Evolutionary conservation across 2,888 invertebrate species (phyloP).

Genomic region (Aspidiotus destructor): DNA sequence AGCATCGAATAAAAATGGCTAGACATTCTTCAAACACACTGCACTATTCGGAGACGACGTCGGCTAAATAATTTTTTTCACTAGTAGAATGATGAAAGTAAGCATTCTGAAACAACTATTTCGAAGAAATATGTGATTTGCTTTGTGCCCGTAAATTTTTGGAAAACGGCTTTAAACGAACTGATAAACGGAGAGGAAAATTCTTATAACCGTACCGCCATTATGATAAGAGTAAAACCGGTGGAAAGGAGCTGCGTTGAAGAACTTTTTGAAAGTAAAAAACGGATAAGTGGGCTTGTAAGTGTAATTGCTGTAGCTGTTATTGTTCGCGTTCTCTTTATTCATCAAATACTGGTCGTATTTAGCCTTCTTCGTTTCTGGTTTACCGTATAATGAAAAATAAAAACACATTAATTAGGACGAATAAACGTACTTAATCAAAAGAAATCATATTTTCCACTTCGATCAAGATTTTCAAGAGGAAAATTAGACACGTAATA

Average conservation of each 20-base stretch:
- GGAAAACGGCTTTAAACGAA: slow-evolving; percentile 18
- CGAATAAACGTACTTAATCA: too few relatives aligned
- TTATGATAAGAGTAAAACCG: slow-evolving; percentile 21
- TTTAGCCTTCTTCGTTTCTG: slow-evolving; percentile 20
- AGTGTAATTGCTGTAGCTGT: slow-evolving; percentile 9
- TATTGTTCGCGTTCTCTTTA: slow-evolving; percentile 17
- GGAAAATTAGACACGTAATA: too few relatives aligned
- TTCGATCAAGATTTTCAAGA: too few relatives aligned
- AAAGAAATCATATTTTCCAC: too few relatives aligned
- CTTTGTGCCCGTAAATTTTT: too few relatives aligned
- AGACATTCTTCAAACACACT: too few relatives aligned
- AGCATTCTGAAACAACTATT: too few relatives aligned
- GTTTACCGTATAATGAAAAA: slow-evolving; percentile 14
- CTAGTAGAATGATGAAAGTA: too few relatives aligned
- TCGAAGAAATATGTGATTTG: too few relatives aligned
- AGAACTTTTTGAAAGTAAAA: slow-evolving; percentile 26
- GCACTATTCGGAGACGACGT: too few relatives aligned
- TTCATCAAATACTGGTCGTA: slow-evolving; percentile 23
- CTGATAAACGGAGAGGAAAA: slow-evolving; percentile 5
- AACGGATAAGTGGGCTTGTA: not conserved
- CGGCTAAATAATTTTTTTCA: too few relatives aligned
- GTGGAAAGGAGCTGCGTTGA: slow-evolving; percentile 26
- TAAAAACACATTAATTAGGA: not conserved
- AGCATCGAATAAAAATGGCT: too few relatives aligned
- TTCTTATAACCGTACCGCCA: slow-evolving; percentile 20